Evolutionary conservation across 2,113 vertebrate species (phyloP).

Genomic region (Amazona guildingii): DNA sequence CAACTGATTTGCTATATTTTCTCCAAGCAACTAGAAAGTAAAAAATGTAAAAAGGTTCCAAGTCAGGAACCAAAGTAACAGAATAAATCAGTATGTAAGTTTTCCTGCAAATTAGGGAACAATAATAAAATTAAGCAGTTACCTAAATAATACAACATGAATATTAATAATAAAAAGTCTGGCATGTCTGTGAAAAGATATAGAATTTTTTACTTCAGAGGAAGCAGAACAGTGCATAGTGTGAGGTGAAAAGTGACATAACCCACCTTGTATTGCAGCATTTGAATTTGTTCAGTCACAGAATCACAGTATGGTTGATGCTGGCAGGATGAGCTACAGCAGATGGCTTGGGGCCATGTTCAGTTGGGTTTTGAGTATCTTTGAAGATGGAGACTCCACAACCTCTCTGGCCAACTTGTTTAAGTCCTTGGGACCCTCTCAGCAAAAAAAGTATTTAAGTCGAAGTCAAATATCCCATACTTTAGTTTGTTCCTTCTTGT

Average conservation of each 20-base stretch:
- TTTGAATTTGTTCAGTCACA: background rate
- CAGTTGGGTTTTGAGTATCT: background rate
- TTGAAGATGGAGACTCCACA: background rate
- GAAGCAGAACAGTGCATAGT: background rate
- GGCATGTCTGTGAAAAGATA: background rate
- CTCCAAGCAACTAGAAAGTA: background rate
- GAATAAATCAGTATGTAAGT: background rate
- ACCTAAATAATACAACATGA: background rate
- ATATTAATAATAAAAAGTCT: background rate
- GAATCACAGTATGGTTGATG: background rate
- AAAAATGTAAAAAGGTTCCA: background rate
- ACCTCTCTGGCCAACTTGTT: background rate
- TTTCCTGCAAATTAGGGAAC: background rate
- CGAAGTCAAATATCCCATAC: background rate
- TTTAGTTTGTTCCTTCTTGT: rapidly evolving
- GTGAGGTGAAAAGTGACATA: background rate
- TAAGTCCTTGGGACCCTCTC: background rate
- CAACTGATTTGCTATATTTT: background rate
- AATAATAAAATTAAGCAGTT: background rate
- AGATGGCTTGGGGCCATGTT: background rate
- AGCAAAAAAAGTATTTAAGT: background rate
- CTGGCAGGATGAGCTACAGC: background rate
- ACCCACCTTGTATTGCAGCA: background rate
- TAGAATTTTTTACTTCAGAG: background rate
- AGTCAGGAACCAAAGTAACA: background rate